Evolutionary conservation across 2,797 vertebrate species (phyloP).

Genomic region (Hippocampus kuda): DNA sequence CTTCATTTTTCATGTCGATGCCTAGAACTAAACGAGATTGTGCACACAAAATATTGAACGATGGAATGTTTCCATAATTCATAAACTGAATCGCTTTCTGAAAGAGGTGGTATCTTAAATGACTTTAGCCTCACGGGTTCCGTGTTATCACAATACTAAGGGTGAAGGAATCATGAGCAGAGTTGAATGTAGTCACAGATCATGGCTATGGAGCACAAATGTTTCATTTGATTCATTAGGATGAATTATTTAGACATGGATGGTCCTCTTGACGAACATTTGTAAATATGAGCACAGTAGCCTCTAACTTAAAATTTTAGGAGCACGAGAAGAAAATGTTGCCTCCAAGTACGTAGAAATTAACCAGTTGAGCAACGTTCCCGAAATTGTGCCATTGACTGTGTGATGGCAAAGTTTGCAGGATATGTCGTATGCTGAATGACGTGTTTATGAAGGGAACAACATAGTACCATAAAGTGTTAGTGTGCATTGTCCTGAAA

Average conservation of each 20-base stretch:
- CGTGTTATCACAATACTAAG: slow-evolving; percentile 4
- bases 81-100: not conserved
- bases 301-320: too few relatives aligned
- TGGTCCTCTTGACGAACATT: slow-evolving; percentile 14
- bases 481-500: too few relatives aligned
- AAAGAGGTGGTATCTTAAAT: not conserved
- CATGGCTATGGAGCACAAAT: slow-evolving; percentile 11
- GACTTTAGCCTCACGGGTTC: not conserved
- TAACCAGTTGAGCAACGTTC: too few relatives aligned
- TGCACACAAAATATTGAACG: too few relatives aligned
- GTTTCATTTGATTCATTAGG: slow-evolving; percentile 16
- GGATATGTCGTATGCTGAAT: too few relatives aligned
- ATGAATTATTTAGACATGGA: slow-evolving; percentile 32
- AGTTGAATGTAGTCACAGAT: slow-evolving; percentile 21
- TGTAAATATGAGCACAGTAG: too few relatives aligned
- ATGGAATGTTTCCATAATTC: not conserved
- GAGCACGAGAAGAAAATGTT: too few relatives aligned
- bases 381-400: too few relatives aligned
- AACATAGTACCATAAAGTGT: too few relatives aligned
- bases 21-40: not conserved
- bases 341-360: too few relatives aligned
- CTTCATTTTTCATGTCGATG: not conserved
- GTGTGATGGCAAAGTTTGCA: too few relatives aligned
- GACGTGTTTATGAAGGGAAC: too few relatives aligned
- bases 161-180: slow-evolving; percentile 28